phyloP scores from a whole-genome alignment of 2,888 invertebrate genomes.

The Hypomecis punctinalis region DNA sequence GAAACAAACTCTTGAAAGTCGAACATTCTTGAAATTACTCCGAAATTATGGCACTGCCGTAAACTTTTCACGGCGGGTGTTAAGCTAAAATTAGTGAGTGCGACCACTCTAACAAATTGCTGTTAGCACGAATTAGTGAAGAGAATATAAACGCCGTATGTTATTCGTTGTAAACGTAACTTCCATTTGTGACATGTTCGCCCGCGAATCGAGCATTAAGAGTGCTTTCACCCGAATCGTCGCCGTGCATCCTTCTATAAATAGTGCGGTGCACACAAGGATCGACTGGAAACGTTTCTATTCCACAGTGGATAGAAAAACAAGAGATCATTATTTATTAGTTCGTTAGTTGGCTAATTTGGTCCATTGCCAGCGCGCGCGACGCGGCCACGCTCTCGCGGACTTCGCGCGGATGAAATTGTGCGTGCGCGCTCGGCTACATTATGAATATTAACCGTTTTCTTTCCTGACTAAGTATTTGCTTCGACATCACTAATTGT shows the following conservation, averaged over 20 bases:
- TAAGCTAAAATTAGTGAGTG: conserved; percentile 80
- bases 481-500: conserved; percentile 24
- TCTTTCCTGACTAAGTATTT: conserved; percentile 50
- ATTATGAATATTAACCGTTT: conserved; percentile 63
- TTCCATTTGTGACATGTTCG: conserved; percentile 66
- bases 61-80: conserved; percentile 77
- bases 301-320: conserved; percentile 82
- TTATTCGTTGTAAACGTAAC: conserved; percentile 58
- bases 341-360: conserved; percentile 84
- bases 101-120: conserved; percentile 77
- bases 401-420: conserved; percentile 72
- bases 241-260: conserved; percentile 78
- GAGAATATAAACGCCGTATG: conserved; percentile 71
- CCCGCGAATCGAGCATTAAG: conserved; percentile 78
- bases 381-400: conserved; percentile 81
- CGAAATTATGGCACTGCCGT: conserved; percentile 80
- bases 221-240: conserved; percentile 83
- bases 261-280: conserved; percentile 65
- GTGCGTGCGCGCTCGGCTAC: conserved; percentile 66
- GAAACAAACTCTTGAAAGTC: conserved; percentile 73
- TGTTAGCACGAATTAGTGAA: conserved; percentile 76
- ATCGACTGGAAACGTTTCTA: conserved; percentile 80
- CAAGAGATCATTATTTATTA: conserved; percentile 85
- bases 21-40: conserved; percentile 79
- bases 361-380: conserved; percentile 79